These are phyloP conservation scores for Dreissena polymorpha DNA, from an alignment of 1,140 invertebrate species.

Conservation along the genomic window DNA sequence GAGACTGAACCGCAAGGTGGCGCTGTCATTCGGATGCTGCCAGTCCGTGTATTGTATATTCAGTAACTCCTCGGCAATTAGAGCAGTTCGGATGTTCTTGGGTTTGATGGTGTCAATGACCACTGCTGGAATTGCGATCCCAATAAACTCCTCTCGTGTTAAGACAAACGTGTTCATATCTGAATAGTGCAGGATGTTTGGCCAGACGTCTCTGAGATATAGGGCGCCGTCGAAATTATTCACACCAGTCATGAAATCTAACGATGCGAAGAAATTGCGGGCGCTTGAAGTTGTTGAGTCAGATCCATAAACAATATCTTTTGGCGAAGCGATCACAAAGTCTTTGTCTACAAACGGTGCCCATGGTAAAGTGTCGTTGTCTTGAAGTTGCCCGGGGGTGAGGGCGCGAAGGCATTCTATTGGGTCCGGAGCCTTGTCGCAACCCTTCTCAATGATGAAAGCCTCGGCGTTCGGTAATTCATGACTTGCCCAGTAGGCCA, in stretches of 20 bases:
- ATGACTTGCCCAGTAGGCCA: constrained; percentile 11
- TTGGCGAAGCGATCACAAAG: constrained; percentile 27
- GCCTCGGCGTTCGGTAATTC: neutral
- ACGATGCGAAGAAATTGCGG: constrained; percentile 35
- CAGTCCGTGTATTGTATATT: constrained; percentile 22
- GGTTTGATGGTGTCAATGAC: neutral
- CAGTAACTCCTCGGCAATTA: neutral
- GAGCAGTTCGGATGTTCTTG: neutral
- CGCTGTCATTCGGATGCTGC: constrained; percentile 1
- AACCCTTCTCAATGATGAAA: constrained; percentile 7
- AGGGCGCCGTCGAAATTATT: constrained; percentile 36
- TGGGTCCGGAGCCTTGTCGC: neutral
- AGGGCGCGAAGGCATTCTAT: neutral
- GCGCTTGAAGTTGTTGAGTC: constrained; percentile 5
- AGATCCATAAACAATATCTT: constrained; percentile 1
- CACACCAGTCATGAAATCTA: constrained; percentile 55
- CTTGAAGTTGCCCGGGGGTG: neutral
- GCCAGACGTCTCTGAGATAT: constrained; percentile 8
- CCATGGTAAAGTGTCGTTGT: neutral
- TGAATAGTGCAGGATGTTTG: neutral
- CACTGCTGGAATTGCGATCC: constrained; percentile 8
- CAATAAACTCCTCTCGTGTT: constrained; percentile 14
- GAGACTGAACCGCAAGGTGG: neutral
- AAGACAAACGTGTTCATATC: constrained; percentile 1
- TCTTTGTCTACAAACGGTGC: constrained; percentile 47